Evolutionary conservation across 2,888 invertebrate genomes (phyloP), one percentile per base, ranked within the genome.

Genomic region (Gastrophysa polygoni): DNA sequence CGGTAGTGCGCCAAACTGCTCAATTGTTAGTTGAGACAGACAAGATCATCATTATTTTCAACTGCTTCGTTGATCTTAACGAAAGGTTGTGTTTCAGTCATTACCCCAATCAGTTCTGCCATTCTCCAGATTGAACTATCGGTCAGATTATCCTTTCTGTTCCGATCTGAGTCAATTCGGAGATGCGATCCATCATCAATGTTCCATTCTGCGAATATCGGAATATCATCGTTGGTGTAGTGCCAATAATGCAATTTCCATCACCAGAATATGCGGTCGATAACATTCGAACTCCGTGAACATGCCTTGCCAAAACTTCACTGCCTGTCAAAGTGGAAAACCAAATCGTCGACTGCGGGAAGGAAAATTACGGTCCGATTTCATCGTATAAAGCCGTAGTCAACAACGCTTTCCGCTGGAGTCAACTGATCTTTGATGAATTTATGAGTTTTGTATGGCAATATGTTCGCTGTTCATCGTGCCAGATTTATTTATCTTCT

Each of bases 351-450:
- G 62, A 57, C 14, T 47, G 46, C 47, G 62, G 49, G 34, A 57
- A 47, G 61, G 28, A 61, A 56, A 65, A 65, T 62, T 64, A 64
- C 61, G 50, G 62, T 59, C 52, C 65, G 57, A 60, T 62, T 60
- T 48, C 49, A 57, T 57, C 47, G 62, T 57, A 60, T 59, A 62
- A 59, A 65, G 49, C 59, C 28, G 48, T 34, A 34, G 59, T 57
- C 64, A 61, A 64, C 64, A 61, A 48, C 64, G 59, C 50, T 63
- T 50, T 52, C 50, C 48, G 29, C 50, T 50, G 49, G 44, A 61
- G 56, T 56, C 56, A 56, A 56, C 61, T 51, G 56, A 56, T 56
- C 56, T 50, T 61, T 61, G 61, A 61, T 56, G 56, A 56, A 61
- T 61, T 61, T 61, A 61, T 61, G 56, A 14, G 14, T 38, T 14